These are phyloP conservation scores for Amphibalanus amphitrite DNA, from an alignment of 1,140 invertebrate genomes.

Conservation along the genomic window DNA sequence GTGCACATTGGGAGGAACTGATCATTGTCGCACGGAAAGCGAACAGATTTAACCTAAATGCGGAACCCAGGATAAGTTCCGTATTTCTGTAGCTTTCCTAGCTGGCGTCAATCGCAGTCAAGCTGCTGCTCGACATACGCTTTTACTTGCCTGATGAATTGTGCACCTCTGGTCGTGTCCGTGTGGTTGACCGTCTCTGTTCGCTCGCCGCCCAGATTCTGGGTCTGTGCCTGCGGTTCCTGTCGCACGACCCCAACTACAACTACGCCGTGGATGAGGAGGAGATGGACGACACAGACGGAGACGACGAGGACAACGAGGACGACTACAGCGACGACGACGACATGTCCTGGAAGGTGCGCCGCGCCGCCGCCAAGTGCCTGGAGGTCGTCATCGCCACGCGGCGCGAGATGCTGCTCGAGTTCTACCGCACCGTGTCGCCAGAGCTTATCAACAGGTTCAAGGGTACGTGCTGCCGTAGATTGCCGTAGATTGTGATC, in stretches of 20 bases:
- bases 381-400: constrained; percentile 86
- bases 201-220: constrained; percentile 44
- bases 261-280: constrained; percentile 68
- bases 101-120: no score
- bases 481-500: no score
- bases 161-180: not conserved
- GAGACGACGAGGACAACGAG: constrained; percentile 60
- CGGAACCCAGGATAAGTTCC: no score
- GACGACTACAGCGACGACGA: constrained; percentile 97
- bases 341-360: constrained; percentile 97
- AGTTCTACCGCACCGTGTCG: constrained; percentile 76
- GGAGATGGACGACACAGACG: constrained; percentile 38
- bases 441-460: constrained; percentile 79
- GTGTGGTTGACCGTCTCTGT: not conserved
- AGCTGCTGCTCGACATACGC: no score
- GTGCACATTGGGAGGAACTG: no score
- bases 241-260: constrained; percentile 97
- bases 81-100: no score
- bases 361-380: constrained; percentile 91
- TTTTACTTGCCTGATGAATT: not conserved
- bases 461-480: constrained; percentile 46
- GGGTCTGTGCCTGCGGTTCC: constrained; percentile 71
- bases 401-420: constrained; percentile 69
- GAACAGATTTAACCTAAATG: no score
- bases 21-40: no score